Evolutionary conservation across 2,888 invertebrate species (phyloP), one percentile per base, ranked within the genome.

Genomic region (Drosophila meridionalis): DNA sequence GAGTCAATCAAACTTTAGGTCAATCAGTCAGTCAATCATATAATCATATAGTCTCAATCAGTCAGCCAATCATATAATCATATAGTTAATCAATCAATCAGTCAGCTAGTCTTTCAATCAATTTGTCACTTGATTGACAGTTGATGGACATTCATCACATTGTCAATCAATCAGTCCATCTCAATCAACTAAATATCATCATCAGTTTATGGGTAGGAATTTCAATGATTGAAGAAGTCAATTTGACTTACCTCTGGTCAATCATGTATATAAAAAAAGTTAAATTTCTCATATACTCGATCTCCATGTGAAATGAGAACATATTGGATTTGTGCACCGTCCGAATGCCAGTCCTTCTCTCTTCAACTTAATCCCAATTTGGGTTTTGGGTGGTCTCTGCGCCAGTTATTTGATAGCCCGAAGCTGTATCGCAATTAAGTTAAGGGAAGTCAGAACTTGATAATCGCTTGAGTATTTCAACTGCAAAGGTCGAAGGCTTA

Each of bases 401-500:
- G 7, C 0, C 20, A 12, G 12, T 20, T 11, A 52, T 52, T 36
- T 4, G 34, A 52, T 36, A 52, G 3, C 52, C 34, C 52, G 26
- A 52, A 36, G 34, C 36, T 52, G 34, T n/a, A 30, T 30, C 48
- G 50, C n/a, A 32, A 50, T 20, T 50, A 32, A 34, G 50, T 34
- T 34, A 11, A 34, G 7, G n/a, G n/a, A 14, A 55, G 38, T 40
- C 40, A 4, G 40, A 40, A 40, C 28, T 55, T 55, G 55, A 40
- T 55, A 28, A 55, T 38, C 38, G 28, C n/a, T 6, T 38, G 38
- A 55, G 38, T 14, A 55, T 36, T 14, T 12, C 38, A 38, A 26
- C 28, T 14, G 36, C 36, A 40, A 14, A 38, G 38, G 38, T 40
- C 55, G 55, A 55, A 40, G 28, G 55, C 14, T 30, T 55, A 55